Evolutionary conservation across 2,888 invertebrate genomes (phyloP), one percentile per base, ranked within the genome.

Genomic region (Acrobasis suavella): DNA sequence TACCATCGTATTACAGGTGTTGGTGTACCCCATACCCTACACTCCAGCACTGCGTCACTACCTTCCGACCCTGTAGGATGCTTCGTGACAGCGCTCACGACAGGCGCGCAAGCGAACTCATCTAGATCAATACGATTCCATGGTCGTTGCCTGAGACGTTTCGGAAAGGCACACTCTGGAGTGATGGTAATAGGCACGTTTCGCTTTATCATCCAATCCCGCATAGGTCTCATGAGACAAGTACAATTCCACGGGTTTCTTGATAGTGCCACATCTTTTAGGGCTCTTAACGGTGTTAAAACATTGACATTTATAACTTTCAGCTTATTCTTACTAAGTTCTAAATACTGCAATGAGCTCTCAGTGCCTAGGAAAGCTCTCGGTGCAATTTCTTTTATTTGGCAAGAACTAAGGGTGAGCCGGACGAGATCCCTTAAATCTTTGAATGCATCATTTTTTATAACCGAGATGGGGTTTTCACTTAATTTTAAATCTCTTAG

Each of bases 211-310:
- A 97, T 96, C 97, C 96, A 97, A 73, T 95, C 95, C 22, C 96
- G 90, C 67, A 97, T 82, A 0, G 96, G 96, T 62, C 96, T 91
- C 65, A 97, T 81, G 37, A 93, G 93, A 80, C 97, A 97, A 51
- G 96, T 95, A 82, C 97, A 97, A 81, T 96, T 96, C 96, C 97
- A 97, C 0, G 95, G 96, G 84, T 97, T 97, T 65, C 93, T 94
- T n/a, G 95, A 94, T 68, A 97, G 84, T 74, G 96, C 96, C 66
- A 97, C 86, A 14, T 96, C 96, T 77, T 96, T 95, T 60, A 97
- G 85, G 68, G 94, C 95, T 68, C 94, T 90, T 55, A 97, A 85
- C 10, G 95, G 93, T 0, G 95, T 95, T 65, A 97, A 89, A 12
- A 95, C 94, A 46, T 94, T 93, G 14, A 96, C 93, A 63, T 93